Evolutionary conservation across 2,888 invertebrate genomes (phyloP), one percentile per base, ranked within the genome.

Genomic region (Eilema depressum): DNA sequence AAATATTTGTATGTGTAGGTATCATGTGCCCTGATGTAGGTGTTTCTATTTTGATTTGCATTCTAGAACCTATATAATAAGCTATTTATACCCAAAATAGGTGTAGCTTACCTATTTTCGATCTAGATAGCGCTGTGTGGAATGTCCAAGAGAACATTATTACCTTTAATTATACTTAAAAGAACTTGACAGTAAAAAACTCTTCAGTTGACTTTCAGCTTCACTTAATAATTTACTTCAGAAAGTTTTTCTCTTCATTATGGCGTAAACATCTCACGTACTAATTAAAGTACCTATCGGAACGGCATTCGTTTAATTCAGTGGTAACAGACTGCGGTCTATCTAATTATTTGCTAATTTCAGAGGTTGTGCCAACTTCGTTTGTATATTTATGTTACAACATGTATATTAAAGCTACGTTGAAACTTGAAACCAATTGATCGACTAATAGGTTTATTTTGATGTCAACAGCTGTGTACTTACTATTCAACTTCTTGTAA

Each of bases 341-440:
- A 83, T 53, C 53, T 53, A 53, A 86, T 85, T 83, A 85, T 81
- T 84, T 82, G 74, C 73, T 79, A 81, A 85, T 86, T 86, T 85
- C 80, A 82, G 80, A 83, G 79, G 77, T 70, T 78, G 79, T 75
- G 47, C 70, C 72, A 78, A 81, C 73, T 81, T 80, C 72, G 76
- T 82, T 83, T 79, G 80, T 81, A 76, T 78, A 53, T 80, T 79
- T 71, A 71, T 64, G 69, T 78, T 76, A 70, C 75, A 71, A 68
- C 71, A 74, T 72, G 61, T 60, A 25, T 53, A 53, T 53, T 53
- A 47, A 47, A n/a, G 8, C 7, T 20, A 63, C 5, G 11, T 63
- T 26, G 56, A 67, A 66, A 60, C 25, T 63, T 26, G 60, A 70
- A 68, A 60, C 23, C 14, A 67, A 70, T 28, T 68, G 65, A 69